Base-by-base conservation (phyloP, 1,140 invertebrate species). In the Cyphomyrmex costatus region DNA sequence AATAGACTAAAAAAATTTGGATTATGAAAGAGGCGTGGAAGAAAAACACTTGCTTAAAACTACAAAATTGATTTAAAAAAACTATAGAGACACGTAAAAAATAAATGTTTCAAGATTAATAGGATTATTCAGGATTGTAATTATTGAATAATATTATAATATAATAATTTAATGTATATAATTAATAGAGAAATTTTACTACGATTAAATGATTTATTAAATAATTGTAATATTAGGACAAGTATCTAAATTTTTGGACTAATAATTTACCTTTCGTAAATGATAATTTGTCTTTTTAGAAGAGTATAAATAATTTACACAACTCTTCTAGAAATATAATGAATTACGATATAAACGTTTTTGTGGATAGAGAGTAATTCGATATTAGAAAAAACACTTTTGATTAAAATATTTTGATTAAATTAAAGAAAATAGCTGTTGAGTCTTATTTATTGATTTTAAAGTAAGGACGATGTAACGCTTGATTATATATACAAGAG, bases 401-500 rank as follows among this genome's bases (percentile, higher is more conserved):
- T 33, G 16, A 19, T 16, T 19, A 53, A 42, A 42, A 7, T 42
- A 42, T 49, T 49, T 49, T 49, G 14, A 49, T 49, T 49, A 61
- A 24, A 63, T 77, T 61, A 61, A 46, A 77, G 36, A 77, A 46
- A 16, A 46, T 51, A 21, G 24, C 19, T 14, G 16, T 46, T 14
- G n/a, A 16, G 36, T 6, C 5, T 65, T 30, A 1, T 3, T 63
- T 65, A 65, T 65, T 19, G 42, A 78, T 78, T 78, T 78, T 49
- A 49, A 78, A 74, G 58, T 36, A 46, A 19, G 33, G 10, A 42
- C 16, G 58, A 46, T 46, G 58, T n/a, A 10, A 16, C 14, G 16
- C 36, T 53, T 70, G 65, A 53, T 70, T 53, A 71, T 21, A 82
- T 78, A 7, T 42, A 58, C 21, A 58, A 42, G 36, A 36, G 33